phyloP scores from a whole-genome alignment of 2,797 vertebrate species.

The Bradypodion pumilum region DNA sequence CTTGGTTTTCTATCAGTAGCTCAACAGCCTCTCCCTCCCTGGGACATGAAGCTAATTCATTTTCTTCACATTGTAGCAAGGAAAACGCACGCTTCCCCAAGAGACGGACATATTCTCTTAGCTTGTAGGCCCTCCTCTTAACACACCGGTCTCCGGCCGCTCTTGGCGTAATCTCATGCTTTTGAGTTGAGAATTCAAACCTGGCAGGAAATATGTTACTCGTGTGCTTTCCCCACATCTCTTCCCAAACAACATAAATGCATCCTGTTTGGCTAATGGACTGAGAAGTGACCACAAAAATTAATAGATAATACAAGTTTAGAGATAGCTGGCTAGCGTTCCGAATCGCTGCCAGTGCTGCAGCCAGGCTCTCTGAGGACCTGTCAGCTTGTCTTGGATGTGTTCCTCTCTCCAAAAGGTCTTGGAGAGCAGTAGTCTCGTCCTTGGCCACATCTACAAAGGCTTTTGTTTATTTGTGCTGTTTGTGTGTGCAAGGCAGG shows the following conservation, averaged over 20 bases:
- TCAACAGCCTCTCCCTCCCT: neutral
- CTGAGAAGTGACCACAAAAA: slow-evolving; percentile 60
- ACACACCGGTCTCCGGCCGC: too few relatives aligned
- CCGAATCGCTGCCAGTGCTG: slow-evolving; percentile 16
- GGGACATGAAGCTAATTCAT: neutral
- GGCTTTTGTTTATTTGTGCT: neutral
- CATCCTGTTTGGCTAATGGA: slow-evolving; percentile 55
- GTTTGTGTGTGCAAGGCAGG: neutral
- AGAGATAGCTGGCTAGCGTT: slow-evolving; percentile 38
- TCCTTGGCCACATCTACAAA: neutral
- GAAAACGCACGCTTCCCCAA: too few relatives aligned
- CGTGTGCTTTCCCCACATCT: slow-evolving; percentile 12
- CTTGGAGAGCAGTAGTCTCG: neutral
- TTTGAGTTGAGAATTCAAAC: neutral
- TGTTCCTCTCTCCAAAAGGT: neutral
- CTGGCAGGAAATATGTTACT: slow-evolving; percentile 13
- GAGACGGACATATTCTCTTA: neutral
- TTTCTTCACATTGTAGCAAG: neutral
- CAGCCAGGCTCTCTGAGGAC: neutral
- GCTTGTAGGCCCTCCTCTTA: too few relatives aligned
- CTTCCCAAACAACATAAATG: slow-evolving; percentile 57
- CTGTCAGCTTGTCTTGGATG: slow-evolving; percentile 8
- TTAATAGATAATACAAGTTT: slow-evolving; percentile 59
- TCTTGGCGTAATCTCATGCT: neutral
- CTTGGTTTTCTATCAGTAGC: neutral